Evolutionary conservation across 2,113 vertebrate genomes (phyloP), one percentile per base, ranked within the genome.

Genomic region (Chloroceryle aenea): DNA sequence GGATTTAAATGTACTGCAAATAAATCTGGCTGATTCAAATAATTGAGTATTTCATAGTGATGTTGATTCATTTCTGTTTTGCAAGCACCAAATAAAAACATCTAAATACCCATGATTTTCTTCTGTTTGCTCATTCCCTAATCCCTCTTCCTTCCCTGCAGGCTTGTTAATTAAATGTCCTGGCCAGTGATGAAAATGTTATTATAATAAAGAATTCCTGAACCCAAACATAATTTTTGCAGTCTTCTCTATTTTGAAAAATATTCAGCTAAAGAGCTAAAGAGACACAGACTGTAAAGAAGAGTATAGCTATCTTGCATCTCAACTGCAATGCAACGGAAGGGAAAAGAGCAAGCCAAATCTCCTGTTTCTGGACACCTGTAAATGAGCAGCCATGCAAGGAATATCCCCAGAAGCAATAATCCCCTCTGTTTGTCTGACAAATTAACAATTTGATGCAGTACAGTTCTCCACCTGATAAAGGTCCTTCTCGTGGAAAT

Each of bases 51-150:
- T 89, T 94, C 45, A 94, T 62, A 77, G 17, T 69, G 29, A 76
- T 82, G n/a, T 84, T 84, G 90, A 89, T 75, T 89, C 42, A 83
- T 89, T 89, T 25, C 19, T 83, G 12, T 68, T 94, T 85, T 75
- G 50, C 53, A 88, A 91, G 32, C 38, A 89, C 3, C 36, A 81
- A 75, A 90, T 58, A 87, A 86, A 92, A 94, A 78, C 8, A 85
- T 42, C 16, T 76, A 55, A 93, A 79, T 78, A 76, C 27, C 53
- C 42, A 91, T 29, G 68, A 81, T 76, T 88, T 88, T 90, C 62
- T 55, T 63, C 18, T 79, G 50, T 78, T 96, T 80, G 19, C 45
- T 86, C 36, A 48, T 63, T 90, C n/a, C 12, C 29, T 84, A 86
- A 76, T 56, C 62, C 47, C 4, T 61, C 52, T 76, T 63, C 26